Base-by-base conservation (phyloP, 2,797 vertebrate species). In the Trichosurus vulpecula region DNA sequence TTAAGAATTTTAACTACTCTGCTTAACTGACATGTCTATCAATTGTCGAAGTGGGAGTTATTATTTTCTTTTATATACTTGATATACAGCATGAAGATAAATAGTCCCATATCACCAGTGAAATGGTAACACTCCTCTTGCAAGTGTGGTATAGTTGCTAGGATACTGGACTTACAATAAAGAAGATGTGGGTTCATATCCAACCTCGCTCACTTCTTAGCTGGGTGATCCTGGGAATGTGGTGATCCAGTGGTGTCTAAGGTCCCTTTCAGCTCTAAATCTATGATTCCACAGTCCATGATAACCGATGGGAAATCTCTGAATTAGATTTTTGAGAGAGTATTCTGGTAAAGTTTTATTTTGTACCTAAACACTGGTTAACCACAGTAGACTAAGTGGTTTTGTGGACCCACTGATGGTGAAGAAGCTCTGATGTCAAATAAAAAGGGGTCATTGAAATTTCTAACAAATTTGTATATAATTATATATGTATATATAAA, bases 21-120 rank as follows among this genome's bases (percentile, higher is more conserved):
- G 2, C 31, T 47, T 8, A 56, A 54, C 8, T 94, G 35, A 91
- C 93, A 56, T 57, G 95, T 55, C 95, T 96, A 55, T 94, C 92
- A 92, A 54, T 51, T 51, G 90, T 92, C 58, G 56, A 22, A 4
- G 41, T 22, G 54, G 9, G 41, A 90, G 2, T 56, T 91, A 93
- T 54, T 54, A 57, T 11, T 56, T n/a, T 93, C 2, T 95, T 92
- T 95, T 74, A 22, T 12, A 90, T 25, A 52, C 54, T 87, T 74
- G n/a, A 9, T 74, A 74, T 22, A 41, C 6, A 12, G n/a, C n/a
- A 41, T 74, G 66, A 41, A 74, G 66, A 74, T 74, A 74, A 41
- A 74, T 74, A 74, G n/a, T 74, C n/a, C 22, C 19, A 1, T 41
- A n/a, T 25, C 9, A n/a, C 22, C n/a, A 74, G 16, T 74, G 66